Base-by-base conservation (phyloP, 2,888 invertebrate genomes). In the Erebia aethiops region DNA sequence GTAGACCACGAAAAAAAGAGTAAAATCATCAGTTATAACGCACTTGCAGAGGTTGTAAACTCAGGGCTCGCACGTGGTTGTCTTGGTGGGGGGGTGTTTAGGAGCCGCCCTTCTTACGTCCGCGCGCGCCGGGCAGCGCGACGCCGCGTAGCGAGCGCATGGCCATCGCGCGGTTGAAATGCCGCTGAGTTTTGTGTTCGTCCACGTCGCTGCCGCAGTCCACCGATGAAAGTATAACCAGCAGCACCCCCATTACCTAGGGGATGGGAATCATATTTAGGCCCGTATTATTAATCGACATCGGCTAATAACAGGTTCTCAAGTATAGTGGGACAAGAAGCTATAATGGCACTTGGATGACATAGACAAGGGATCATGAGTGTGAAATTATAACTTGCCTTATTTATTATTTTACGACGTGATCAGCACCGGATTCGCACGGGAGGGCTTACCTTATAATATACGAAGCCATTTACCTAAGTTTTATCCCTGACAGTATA, bases 91-190 rank as follows among this genome's bases (percentile, higher is more conserved):
- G n/a, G 49, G 46, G 14, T 11, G 72, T 82, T 85, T 91, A 92
- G 21, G 88, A 86, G 77, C 87, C 88, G 69, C 88, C 89, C 84
- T 94, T 94, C 81, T 92, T 93, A 21, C 92, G 85, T 1, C 89
- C 86, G 52, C 92, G 82, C 5, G 89, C 77, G 67, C 87, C 87
- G 7, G 89, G 83, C 10, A 94, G 79, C 26, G 92, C 79, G 62
- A 94, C 92, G 60, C 95, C 95, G 61, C 95, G 94, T 58, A 98
- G 93, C 66, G 97, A 97, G 14, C 97, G 94, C 97, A 98, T 97
- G 16, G 98, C 97, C 96, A 98, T 96, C 14, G 97, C 97, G 78
- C 97, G 95, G 90, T 97, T 98, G 89, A 98, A 98, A 84, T 98
- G 97, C 49, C 97, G 95, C 79, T 97, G 97, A 8, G 96, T 95